Evolutionary conservation across 2,113 vertebrate species (phyloP).

Genomic region (Tragelaphus scriptus): DNA sequence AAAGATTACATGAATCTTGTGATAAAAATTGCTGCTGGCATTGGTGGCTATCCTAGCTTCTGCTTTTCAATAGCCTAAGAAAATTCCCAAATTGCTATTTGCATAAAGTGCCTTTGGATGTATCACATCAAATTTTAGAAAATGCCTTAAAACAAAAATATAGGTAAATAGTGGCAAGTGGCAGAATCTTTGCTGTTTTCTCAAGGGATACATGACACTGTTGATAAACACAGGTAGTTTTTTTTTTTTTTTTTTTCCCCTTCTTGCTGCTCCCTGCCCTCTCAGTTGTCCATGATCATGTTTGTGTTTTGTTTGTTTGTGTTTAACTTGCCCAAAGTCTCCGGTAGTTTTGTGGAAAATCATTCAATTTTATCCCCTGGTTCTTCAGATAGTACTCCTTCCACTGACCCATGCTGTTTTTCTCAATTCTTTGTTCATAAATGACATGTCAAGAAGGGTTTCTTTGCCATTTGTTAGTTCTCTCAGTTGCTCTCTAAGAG

Average conservation of each 20-base stretch:
- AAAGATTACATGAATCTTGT: neutral
- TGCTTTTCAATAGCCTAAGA: neutral
- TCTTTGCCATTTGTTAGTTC: neutral
- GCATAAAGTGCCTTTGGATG: neutral
- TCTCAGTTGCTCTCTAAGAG: neutral
- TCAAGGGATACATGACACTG: neutral
- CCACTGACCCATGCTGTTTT: neutral
- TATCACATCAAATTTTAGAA: neutral
- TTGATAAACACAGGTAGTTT: neutral
- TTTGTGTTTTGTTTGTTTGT: neutral
- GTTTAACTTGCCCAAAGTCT: neutral
- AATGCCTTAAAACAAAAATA: neutral
- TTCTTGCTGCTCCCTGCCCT: neutral
- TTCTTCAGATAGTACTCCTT: neutral
- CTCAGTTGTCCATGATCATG: neutral
- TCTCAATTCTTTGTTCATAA: neutral
- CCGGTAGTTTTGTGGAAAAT: neutral
- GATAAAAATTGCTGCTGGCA: neutral
- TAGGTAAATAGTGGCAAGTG: neutral
- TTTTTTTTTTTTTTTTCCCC: too few relatives aligned
- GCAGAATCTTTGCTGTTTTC: neutral
- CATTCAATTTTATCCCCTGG: neutral
- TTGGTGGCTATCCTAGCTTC: neutral
- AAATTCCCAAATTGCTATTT: neutral
- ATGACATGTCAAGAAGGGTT: neutral